Evolutionary conservation across 2,888 invertebrate genomes (phyloP).

Genomic region (Lamellibrachia satsuma): DNA sequence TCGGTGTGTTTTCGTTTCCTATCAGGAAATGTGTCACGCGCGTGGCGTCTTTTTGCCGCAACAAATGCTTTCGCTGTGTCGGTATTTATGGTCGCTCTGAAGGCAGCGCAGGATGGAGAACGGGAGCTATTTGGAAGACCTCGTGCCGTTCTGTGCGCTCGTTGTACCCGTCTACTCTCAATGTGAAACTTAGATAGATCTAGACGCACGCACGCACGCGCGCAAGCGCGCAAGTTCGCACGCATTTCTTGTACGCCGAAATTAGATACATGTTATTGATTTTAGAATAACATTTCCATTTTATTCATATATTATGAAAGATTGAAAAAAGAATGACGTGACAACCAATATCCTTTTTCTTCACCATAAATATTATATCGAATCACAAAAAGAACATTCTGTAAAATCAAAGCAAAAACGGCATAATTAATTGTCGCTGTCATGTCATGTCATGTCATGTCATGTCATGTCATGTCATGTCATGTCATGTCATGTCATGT

Average conservation of each 20-base stretch:
- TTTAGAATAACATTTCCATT: not conserved
- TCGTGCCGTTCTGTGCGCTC: not conserved
- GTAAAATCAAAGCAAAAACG: too few species aligned
- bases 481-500: too few species aligned
- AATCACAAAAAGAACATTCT: not conserved
- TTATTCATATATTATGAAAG: not conserved
- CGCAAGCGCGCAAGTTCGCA: not conserved
- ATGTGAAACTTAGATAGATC: not conserved
- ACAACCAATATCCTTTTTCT: not conserved
- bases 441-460: too few species aligned
- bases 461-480: too few species aligned
- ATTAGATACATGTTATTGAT: not conserved
- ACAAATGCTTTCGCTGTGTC: not conserved
- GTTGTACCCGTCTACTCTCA: not conserved
- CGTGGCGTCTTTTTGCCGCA: not conserved
- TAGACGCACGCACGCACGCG: not conserved
- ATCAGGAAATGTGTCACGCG: not conserved
- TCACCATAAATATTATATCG: not conserved
- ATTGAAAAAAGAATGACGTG: not conserved
- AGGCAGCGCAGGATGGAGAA: not conserved
- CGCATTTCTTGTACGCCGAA: not conserved
- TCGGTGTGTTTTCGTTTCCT: not conserved
- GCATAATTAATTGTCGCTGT: not conserved
- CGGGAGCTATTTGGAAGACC: not conserved
- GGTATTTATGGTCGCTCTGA: not conserved